phyloP scores from a whole-genome alignment of 2,888 invertebrate species.

The Temnothorax ravouxi region DNA sequence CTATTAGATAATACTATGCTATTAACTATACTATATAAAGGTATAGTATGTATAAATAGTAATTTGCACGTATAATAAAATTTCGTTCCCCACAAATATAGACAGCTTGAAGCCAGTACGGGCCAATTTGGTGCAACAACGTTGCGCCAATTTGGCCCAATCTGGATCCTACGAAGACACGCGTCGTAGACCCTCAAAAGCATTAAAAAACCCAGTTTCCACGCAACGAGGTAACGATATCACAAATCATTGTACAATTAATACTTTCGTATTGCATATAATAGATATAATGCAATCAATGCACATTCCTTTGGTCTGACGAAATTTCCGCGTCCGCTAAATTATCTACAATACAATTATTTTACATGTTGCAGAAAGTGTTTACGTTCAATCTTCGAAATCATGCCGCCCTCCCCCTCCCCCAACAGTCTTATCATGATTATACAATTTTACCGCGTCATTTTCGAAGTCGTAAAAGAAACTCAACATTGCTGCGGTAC shows the following conservation, averaged over 20 bases:
- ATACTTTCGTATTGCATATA: neutral
- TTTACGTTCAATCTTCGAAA: slow-evolving; percentile 23
- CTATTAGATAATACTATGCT: neutral
- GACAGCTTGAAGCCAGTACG: neutral
- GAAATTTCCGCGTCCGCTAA: slow-evolving; percentile 1
- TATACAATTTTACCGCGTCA: slow-evolving; percentile 27
- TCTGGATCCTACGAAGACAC: neutral
- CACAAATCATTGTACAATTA: slow-evolving; percentile 36
- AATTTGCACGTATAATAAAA: slow-evolving; percentile 11
- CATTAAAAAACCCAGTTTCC: slow-evolving; percentile 13
- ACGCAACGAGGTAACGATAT: slow-evolving; percentile 38
- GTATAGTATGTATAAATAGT: neutral
- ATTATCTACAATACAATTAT: slow-evolving; percentile 18
- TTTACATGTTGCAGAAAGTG: neutral
- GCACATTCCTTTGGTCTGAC: neutral
- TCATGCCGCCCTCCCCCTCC: neutral
- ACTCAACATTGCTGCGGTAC: neutral
- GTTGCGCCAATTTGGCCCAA: neutral
- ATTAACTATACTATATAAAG: neutral
- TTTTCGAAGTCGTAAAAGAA: slow-evolving; percentile 12
- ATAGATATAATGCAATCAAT: slow-evolving; percentile 8
- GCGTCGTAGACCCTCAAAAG: neutral
- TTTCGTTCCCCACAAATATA: slow-evolving; percentile 2
- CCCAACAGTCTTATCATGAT: slow-evolving; percentile 29
- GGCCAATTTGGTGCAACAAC: neutral